These are phyloP conservation scores for Pseudomyrmex concolor DNA, from an alignment of 1,140 invertebrate genomes.

Conservation along the genomic window DNA sequence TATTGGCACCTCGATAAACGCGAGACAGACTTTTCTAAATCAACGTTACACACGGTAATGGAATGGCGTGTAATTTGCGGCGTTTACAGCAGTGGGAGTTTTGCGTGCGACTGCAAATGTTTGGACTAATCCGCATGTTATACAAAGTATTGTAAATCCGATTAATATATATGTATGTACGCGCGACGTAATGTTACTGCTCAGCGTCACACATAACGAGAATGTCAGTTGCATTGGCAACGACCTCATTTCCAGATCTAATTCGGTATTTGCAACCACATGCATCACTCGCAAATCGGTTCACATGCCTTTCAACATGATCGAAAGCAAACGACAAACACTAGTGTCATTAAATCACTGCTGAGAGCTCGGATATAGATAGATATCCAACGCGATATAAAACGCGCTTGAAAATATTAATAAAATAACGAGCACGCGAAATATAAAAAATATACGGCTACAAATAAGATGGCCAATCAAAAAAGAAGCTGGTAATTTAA, in stretches of 20 bases:
- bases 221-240: slow-evolving; percentile 57
- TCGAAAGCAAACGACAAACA: slow-evolving; percentile 59
- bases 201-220: slow-evolving; percentile 52
- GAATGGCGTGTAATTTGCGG: slow-evolving; percentile 49
- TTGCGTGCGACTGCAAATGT: slow-evolving; percentile 47
- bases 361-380: slow-evolving; percentile 28
- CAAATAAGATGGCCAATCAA: background rate
- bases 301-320: slow-evolving; percentile 49
- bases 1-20: slow-evolving; percentile 27
- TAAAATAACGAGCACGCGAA: background rate
- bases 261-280: slow-evolving; percentile 57
- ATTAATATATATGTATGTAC: slow-evolving; percentile 16
- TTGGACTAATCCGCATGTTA: slow-evolving; percentile 60
- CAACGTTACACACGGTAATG: slow-evolving; percentile 36
- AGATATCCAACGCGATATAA: background rate
- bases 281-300: slow-evolving; percentile 58
- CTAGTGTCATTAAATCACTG: slow-evolving; percentile 51
- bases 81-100: slow-evolving; percentile 14
- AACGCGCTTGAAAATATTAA: background rate
- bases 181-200: slow-evolving; percentile 50
- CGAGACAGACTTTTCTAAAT: slow-evolving; percentile 37
- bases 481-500: background rate
- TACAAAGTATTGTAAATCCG: slow-evolving; percentile 61
- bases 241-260: slow-evolving; percentile 60
- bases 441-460: background rate